These are phyloP conservation scores for Hypocryptadius cinnamomeus DNA, from an alignment of 2,113 vertebrate species.

Conservation along the genomic window DNA sequence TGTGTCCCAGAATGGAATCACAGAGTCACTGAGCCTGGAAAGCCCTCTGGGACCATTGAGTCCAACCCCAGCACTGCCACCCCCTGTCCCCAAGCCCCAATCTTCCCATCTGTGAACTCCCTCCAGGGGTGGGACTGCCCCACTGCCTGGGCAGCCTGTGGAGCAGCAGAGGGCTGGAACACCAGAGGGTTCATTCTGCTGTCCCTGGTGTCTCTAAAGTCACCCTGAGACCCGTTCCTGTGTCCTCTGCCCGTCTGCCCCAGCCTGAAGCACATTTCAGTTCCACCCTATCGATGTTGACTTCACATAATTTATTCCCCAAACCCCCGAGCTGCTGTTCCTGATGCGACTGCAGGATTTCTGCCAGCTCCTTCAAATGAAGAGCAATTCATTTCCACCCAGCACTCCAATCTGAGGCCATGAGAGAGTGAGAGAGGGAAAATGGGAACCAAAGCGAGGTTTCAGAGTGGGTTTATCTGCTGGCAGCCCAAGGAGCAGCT, in stretches of 20 bases:
- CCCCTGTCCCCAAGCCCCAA: neutral
- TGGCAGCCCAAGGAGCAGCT: neutral
- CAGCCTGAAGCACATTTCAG: neutral
- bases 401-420: accelerated
- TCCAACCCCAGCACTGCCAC: neutral
- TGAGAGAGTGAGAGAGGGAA: neutral
- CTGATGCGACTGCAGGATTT: neutral
- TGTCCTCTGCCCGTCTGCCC: neutral
- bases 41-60: neutral
- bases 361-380: neutral
- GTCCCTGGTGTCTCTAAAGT: neutral
- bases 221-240: accelerated
- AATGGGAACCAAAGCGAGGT: neutral
- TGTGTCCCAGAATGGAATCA: neutral
- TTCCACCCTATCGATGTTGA: neutral
- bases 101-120: neutral
- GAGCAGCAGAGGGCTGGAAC: neutral
- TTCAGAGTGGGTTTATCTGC: neutral
- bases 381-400: neutral
- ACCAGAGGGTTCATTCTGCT: neutral
- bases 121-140: neutral
- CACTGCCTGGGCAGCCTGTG: neutral
- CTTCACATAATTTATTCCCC: neutral
- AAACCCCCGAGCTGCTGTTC: neutral
- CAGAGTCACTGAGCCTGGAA: neutral